Evolutionary conservation across 2,797 vertebrate genomes (phyloP), one percentile per base, ranked within the genome.

Genomic region (Hemibagrus guttatus): DNA sequence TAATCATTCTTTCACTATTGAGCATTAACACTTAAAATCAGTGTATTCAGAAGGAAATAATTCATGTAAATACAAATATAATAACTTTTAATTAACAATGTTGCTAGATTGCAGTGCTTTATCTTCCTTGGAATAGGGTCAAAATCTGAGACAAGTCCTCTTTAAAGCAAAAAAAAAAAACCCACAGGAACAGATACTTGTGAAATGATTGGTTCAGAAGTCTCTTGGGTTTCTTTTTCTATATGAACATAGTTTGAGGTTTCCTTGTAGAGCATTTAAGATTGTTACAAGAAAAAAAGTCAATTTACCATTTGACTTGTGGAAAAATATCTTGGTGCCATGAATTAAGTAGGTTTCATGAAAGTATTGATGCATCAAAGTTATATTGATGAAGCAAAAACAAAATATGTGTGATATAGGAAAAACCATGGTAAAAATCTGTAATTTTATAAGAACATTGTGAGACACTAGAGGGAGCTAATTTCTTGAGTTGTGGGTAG

Each of bases 251-350:
- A 56, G n/a, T 76, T 76, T 56, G 8, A 12, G 7, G 75, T 78
- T 78, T 58, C 28, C 9, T 78, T 56, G 17, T 58, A 28, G 35
- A 76, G n/a, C 8, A 11, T 31, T 56, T 78, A 56, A 7, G 4
- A 3, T 35, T 75, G 28, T 35, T 31, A 21, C 16, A 12, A 2
- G n/a, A 19, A 12, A 3, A n/a, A n/a, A n/a, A n/a, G n/a, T n/a
- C n/a, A n/a, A n/a, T n/a, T 75, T 75, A 87, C 88, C 49, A 14
- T 75, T 52, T 87, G 59, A 91, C 85, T 64, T 83, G 39, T 87
- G 64, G 49, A 59, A 78, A 87, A 87, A 49, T 17, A 61, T 66
- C 69, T 68, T 12, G 59, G 56, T 21, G 81, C 81, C 75, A 78
- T 74, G 86, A 6, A 42, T 71, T n/a, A 26, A 49, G 23, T n/a